Evolutionary conservation across 2,888 invertebrate species (phyloP), one percentile per base, ranked within the genome.

Genomic region (Oscheius sp.): DNA sequence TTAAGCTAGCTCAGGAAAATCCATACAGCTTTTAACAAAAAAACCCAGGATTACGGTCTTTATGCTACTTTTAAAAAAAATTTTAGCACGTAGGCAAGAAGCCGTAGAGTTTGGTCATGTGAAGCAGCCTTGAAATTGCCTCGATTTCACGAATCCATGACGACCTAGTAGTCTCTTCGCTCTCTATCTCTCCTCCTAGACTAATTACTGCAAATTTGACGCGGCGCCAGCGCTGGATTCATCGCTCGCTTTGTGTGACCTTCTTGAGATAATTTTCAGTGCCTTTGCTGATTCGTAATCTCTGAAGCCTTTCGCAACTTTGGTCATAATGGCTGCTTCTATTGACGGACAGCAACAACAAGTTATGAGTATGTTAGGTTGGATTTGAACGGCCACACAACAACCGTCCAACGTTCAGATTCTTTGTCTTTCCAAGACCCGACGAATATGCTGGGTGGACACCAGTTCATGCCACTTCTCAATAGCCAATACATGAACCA

Each of bases 311-410:
- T 64, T 52, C 52, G 23, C 48, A 23, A 23, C 42, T 20, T 52
- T 42, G 37, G 63, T 65, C 65, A 65, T 65, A 48, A 71, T 71
- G 71, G 64, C 71, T 31, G 68, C 76, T 12, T 65, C 66, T 37
- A 58, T 76, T 23, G 77, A 78, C 34, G 61, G 61, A 61, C 77
- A 78, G 58, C 78, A 78, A 39, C 70, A 69, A 42, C 70, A 70
- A 29, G 75, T 75, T 50, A 65, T 78, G 57, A 71, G 61, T 61
- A 78, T 78, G 39, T 58, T 78, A 17, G 76, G 78, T 78, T 42
- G 29, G 61, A 53, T 55, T 34, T n/a, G n/a, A n/a, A n/a, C n/a
- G n/a, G n/a, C n/a, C n/a, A n/a, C n/a, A n/a, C n/a, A n/a, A n/a
- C n/a, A n/a, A n/a, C n/a, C n/a, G n/a, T n/a, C n/a, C n/a, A n/a